Evolutionary conservation across 1,140 invertebrate species (phyloP).

Genomic region (Drosophila mayri): DNA sequence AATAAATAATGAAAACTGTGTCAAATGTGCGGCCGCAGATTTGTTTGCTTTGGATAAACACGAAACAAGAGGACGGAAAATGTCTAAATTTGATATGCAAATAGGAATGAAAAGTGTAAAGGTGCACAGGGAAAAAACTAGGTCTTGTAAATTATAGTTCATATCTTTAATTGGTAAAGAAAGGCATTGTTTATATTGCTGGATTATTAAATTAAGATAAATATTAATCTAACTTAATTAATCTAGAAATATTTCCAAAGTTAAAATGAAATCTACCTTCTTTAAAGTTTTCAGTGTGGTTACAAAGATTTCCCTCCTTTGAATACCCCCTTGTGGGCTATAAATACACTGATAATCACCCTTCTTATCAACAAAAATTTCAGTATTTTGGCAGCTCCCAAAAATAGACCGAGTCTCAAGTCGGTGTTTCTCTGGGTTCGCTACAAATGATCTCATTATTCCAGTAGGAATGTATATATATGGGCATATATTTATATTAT

Average conservation of each 20-base stretch:
- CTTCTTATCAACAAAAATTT: conserved; percentile 31
- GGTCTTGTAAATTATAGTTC: background rate
- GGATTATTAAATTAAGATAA: too few relatives aligned
- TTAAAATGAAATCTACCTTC: background rate
- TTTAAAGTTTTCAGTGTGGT: conserved; percentile 1
- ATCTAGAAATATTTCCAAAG: background rate
- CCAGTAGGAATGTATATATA: conserved; percentile 16
- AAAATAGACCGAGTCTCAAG: conserved; percentile 25
- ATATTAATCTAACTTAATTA: too few relatives aligned
- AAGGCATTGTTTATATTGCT: too few relatives aligned
- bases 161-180: background rate
- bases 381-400: conserved; percentile 31
- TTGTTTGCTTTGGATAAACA: conserved; percentile 72
- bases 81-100: conserved; percentile 40
- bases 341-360: conserved; percentile 36
- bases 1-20: conserved; percentile 68
- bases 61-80: conserved; percentile 39
- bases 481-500: conserved; percentile 48
- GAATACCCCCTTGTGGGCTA: background rate
- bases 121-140: conserved; percentile 17
- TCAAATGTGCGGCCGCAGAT: conserved; percentile 73
- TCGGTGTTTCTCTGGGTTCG: conserved; percentile 13
- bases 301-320: conserved; percentile 1
- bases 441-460: conserved; percentile 52
- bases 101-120: conserved; percentile 37